Evolutionary conservation across 2,797 vertebrate species (phyloP), one percentile per base, ranked within the genome.

Genomic region (Pipistrellus pipistrellus): DNA sequence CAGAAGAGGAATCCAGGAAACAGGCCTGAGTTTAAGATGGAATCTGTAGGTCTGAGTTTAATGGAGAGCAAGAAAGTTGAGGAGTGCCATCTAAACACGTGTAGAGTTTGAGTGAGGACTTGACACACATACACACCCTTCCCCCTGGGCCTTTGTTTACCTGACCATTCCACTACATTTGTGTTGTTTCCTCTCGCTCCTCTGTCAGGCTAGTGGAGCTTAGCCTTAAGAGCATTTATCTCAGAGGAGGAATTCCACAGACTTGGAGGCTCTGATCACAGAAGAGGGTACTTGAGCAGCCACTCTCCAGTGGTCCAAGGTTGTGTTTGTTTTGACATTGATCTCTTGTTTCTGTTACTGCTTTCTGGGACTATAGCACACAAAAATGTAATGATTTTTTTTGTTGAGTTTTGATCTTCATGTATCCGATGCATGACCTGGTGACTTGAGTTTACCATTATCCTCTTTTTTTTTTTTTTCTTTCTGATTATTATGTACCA

Each of bases 401-500:
- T 44, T n/a, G 46, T 75, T 44, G 15, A 30, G 27, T 59, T 72
- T 72, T 73, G 25, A 3, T 96, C 35, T 93, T 53, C 38, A 48
- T 72, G 80, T 96, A 51, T 68, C 90, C 71, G 59, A 85, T 88
- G 71, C 84, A 23, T 88, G 88, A 30, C 38, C 84, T 92, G 83
- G 27, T 95, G 81, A 48, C 71, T 97, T 94, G 62, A 90, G 78
- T 80, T 68, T 4, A 14, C 85, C 20, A 2, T 90, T 95, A 81
- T 23, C 17, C 72, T 83, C 92, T 41, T 57, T 13, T 8, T 53
- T 53, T 20, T 21, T 21, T 62, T 81, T 85, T 87, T 6, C 51
- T 95, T 96, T 91, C 93, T 87, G 90, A 59, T 91, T 96, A 85
- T 90, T 92, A 59, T 90, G 48, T 93, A 85, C 55, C 23, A 81